Base-by-base conservation (phyloP, 2,888 invertebrate genomes). In the Platycheirus albimanus region DNA sequence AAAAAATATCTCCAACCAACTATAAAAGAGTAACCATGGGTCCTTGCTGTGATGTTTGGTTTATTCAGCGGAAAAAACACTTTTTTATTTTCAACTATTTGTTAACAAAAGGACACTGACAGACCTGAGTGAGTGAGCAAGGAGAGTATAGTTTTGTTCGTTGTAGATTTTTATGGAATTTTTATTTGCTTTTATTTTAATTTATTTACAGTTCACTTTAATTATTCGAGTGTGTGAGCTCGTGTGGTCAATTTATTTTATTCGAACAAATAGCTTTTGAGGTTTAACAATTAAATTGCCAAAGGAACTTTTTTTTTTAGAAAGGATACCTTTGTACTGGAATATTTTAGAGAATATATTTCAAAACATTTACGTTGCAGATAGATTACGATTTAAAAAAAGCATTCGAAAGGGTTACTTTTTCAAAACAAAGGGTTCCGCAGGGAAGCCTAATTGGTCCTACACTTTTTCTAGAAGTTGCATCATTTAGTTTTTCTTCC, bases 201-300 rank as follows among this genome's bases (percentile, higher is more conserved):
- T 56, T 64, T 66, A 52, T 72, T 72, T 78, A 41, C 61, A 49
- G 45, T 67, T 17, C n/a, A 72, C 45, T 66, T 72, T 66, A 72
- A 71, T 66, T 78, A 24, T 45, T 70, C 33, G 33, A 10, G 38
- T 49, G 45, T 75, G 13, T 30, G 24, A 5, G n/a, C 20, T 19
- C 17, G 8, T 38, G 45, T 20, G 54, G 70, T 36, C 24, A 56
- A 51, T 56, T 77, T 41, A 77, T 63, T 56, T 56, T 41, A 28
- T 41, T 6, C 20, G 24, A 36, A 36, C 19, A 43, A 71, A 58
- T 64, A 52, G 13, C 6, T 33, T 8, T 33, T n/a, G 38, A 15
- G 49, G 24, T 51, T 58, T 43, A 51, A 38, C 45, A 36, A 41
- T 72, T 28, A 11, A 45, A 54, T 52, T 63, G 51, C n/a, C 11